Percentiles rank a stretch among this genome's conserved stretches.
Evolutionary conservation across 2,113 vertebrate genomes (phyloP).

Genomic region (Lepus americanus): DNA sequence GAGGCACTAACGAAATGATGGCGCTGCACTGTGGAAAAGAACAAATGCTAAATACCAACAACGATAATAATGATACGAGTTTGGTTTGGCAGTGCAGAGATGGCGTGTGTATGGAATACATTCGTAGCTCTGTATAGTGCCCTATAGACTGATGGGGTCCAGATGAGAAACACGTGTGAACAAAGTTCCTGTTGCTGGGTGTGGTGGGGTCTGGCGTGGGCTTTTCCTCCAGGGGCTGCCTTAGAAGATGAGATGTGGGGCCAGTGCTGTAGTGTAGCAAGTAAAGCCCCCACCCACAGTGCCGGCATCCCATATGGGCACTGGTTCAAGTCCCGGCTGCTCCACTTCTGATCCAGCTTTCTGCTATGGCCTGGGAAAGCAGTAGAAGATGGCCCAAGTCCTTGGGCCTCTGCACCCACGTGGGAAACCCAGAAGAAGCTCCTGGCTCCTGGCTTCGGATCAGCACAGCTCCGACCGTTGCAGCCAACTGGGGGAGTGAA

Average conservation of each 20-base stretch:
- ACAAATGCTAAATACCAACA: slow-evolving; percentile 70
- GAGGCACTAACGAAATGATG: slow-evolving; percentile 13
- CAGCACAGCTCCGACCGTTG: no score
- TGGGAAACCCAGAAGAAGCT: no score
- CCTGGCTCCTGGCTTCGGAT: no score
- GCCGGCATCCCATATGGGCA: no score
- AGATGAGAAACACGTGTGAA: slow-evolving; percentile 76
- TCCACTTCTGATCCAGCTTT: no score
- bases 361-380: no score
- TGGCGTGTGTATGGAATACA: slow-evolving; percentile 60
- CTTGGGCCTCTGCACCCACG: no score
- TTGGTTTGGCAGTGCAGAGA: slow-evolving; percentile 62
- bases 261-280: no score
- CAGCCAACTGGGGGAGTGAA: no score
- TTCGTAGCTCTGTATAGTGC: slow-evolving; percentile 17
- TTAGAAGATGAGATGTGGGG: background rate
- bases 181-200: slow-evolving; percentile 58
- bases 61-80: slow-evolving; percentile 30
- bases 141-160: slow-evolving; percentile 58
- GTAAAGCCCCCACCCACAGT: no score
- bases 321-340: no score
- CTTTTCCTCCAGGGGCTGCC: slow-evolving; percentile 36
- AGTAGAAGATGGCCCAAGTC: no score
- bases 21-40: background rate
- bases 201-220: slow-evolving; percentile 37